Conservation (phyloP, 2,113 vertebrate genomes). For the Eublepharis macularius region DNA sequence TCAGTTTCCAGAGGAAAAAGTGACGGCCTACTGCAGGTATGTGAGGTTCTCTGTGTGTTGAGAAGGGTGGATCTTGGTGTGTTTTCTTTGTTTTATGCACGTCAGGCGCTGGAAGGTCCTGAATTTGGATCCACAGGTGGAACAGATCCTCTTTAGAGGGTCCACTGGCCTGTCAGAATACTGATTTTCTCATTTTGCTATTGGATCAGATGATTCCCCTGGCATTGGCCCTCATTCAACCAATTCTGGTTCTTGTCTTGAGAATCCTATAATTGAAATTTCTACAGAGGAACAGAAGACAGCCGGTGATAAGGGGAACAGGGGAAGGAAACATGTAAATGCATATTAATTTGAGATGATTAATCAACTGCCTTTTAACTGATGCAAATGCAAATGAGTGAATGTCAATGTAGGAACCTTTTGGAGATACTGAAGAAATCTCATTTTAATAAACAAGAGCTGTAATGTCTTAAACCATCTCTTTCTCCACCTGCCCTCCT, state of each 20-base stretch:
- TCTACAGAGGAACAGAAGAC: not conserved
- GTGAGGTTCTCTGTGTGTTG: not conserved
- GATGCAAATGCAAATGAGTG: conserved; percentile 12
- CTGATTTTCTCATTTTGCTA: not conserved
- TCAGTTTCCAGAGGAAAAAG: not conserved
- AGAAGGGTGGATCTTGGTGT: not conserved
- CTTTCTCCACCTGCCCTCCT: too few relatives aligned
- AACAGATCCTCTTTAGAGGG: not conserved
- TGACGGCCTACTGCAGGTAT: conserved; percentile 13
- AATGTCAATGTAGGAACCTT: not conserved
- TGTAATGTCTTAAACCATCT: not conserved
- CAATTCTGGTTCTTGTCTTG: not conserved
- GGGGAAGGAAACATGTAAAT: not conserved
- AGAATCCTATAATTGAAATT: not conserved
- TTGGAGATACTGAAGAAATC: not conserved
- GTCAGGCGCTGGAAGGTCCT: not conserved
- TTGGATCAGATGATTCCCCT: not conserved
- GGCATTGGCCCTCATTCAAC: too few relatives aligned
- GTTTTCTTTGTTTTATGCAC: not conserved
- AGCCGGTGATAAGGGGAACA: not conserved
- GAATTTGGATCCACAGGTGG: not conserved
- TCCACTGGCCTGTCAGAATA: too few relatives aligned
- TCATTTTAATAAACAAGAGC: not conserved
- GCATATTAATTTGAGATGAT: conserved; percentile 19
- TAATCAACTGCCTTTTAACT: conserved; percentile 11